These are phyloP conservation scores for Urocyon cinereoargenteus DNA, from an alignment of 2,797 vertebrate genomes.

Conservation along the genomic window DNA sequence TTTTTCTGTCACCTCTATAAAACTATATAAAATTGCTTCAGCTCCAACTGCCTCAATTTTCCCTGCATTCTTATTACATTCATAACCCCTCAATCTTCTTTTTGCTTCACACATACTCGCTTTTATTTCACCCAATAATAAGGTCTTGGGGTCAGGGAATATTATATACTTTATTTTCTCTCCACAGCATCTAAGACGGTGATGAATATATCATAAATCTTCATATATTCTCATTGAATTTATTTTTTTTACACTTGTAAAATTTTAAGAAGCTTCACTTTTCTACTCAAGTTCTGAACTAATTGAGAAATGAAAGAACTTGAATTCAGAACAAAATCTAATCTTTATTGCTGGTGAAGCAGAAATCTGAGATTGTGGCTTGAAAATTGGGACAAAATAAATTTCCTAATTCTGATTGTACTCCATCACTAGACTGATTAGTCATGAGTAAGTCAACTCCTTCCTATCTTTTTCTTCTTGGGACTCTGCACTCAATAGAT, in stretches of 20 bases:
- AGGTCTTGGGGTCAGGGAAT: background rate
- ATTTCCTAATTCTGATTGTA: background rate
- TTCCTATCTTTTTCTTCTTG: background rate
- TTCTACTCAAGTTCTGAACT: background rate
- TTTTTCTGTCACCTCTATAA: background rate
- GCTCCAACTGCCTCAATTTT: background rate
- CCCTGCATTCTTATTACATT: background rate
- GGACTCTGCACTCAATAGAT: background rate
- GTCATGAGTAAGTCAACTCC: accelerated
- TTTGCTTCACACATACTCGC: background rate
- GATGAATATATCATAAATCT: background rate
- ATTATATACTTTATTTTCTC: background rate
- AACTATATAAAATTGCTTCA: background rate
- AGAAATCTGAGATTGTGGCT: background rate
- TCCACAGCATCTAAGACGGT: background rate
- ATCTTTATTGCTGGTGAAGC: background rate
- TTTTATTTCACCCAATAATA: background rate
- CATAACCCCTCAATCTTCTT: background rate
- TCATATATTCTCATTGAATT: background rate
- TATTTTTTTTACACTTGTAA: background rate
- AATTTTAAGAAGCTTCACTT: background rate
- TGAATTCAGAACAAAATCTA: background rate
- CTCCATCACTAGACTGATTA: background rate
- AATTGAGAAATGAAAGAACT: background rate
- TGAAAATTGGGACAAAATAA: background rate